Evolutionary conservation across 2,113 vertebrate genomes (phyloP).

Genomic region (Andinoacara biseriatus): DNA sequence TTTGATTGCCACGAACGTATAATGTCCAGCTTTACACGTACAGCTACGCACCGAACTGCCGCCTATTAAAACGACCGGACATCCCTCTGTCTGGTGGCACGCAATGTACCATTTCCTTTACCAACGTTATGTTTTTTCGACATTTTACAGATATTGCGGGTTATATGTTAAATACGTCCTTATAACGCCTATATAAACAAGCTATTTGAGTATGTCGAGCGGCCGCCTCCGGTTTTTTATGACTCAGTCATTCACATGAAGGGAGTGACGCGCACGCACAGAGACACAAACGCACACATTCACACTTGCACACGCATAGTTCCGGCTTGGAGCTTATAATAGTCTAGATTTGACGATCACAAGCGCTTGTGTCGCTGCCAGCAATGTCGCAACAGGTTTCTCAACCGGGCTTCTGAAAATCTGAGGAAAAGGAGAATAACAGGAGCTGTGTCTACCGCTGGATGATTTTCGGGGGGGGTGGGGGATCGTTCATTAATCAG

Average conservation of each 20-base stretch:
- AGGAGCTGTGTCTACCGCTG: not conserved
- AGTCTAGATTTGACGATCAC: constrained; percentile 66
- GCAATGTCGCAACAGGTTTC: constrained; percentile 79
- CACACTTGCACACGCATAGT: constrained; percentile 52
- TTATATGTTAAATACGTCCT: not conserved
- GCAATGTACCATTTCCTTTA: constrained; percentile 15
- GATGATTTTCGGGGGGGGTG: not conserved
- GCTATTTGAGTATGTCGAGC: constrained; percentile 57
- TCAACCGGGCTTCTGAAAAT: constrained; percentile 45
- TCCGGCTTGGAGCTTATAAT: constrained; percentile 67
- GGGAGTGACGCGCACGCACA: constrained; percentile 50
- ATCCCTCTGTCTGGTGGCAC: constrained; percentile 12
- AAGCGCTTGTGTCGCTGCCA: constrained; percentile 50
- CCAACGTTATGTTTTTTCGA: not conserved
- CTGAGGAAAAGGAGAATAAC: not conserved
- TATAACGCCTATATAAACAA: constrained; percentile 45
- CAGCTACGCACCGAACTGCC: constrained; percentile 22
- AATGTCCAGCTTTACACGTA: not conserved
- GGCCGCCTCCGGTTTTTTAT: constrained; percentile 72
- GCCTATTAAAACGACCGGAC: not conserved
- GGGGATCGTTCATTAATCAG: too few species aligned
- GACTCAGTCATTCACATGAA: constrained; percentile 79
- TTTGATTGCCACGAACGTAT: not conserved
- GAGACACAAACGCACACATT: not conserved
- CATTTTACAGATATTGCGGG: not conserved